Percentiles rank a stretch among this genome's conserved stretches.
phyloP scores from a whole-genome alignment of 2,888 invertebrate genomes.

The Hermodice carunculata region DNA sequence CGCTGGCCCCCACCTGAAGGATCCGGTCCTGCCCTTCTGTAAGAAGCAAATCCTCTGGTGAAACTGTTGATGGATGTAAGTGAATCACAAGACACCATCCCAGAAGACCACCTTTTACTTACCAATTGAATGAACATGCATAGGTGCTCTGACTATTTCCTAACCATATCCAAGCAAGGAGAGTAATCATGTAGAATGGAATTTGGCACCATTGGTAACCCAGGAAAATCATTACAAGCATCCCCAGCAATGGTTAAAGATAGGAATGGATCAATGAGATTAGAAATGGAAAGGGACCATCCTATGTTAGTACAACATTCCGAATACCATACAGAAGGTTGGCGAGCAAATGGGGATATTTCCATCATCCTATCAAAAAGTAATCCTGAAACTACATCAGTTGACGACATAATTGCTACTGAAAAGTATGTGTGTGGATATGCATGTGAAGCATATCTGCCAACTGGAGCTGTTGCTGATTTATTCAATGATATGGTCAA shows the following conservation, averaged over 20 bases:
- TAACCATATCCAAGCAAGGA: neutral
- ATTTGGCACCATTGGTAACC: slow-evolving; percentile 32
- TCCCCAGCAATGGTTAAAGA: slow-evolving; percentile 37
- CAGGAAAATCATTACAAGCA: slow-evolving; percentile 26
- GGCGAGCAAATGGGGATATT: slow-evolving; percentile 45
- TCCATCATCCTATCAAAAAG: slow-evolving; percentile 42
- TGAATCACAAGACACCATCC: slow-evolving; percentile 26
- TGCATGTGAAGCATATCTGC: slow-evolving; percentile 44
- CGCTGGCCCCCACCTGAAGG: slow-evolving; percentile 47
- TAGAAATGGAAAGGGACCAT: slow-evolving; percentile 46
- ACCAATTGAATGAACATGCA: slow-evolving; percentile 37
- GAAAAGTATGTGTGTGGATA: slow-evolving; percentile 34
- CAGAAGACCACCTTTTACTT: slow-evolving; percentile 37
- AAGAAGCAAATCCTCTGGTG: slow-evolving; percentile 36
- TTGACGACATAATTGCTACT: slow-evolving; percentile 34
- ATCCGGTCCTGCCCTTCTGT: slow-evolving; percentile 34
- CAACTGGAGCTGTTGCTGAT: slow-evolving; percentile 37
- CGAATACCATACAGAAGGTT: slow-evolving; percentile 39
- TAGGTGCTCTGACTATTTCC: slow-evolving; percentile 39
- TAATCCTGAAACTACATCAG: slow-evolving; percentile 38
- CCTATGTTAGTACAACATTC: slow-evolving; percentile 44
- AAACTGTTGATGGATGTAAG: slow-evolving; percentile 41
- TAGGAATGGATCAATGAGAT: slow-evolving; percentile 36
- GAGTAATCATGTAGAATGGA: slow-evolving; percentile 38
- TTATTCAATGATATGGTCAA: slow-evolving; percentile 27